These are phyloP conservation scores for Latrodectus geometricus DNA, from an alignment of 1,140 invertebrate species.

Conservation along the genomic window DNA sequence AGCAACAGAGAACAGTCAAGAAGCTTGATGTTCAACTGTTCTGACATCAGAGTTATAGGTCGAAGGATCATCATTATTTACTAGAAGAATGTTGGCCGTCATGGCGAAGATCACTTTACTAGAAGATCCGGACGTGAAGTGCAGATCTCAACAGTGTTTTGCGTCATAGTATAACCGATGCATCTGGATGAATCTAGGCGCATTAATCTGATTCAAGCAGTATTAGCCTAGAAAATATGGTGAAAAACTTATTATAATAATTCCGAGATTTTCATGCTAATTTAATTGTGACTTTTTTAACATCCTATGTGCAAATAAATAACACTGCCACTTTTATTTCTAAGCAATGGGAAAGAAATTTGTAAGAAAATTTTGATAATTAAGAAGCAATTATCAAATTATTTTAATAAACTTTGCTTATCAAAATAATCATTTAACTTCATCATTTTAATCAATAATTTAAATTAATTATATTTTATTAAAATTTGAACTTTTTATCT, in stretches of 20 bases:
- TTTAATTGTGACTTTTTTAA: no score
- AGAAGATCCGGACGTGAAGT: conserved; percentile 32
- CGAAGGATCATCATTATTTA: conserved; percentile 30
- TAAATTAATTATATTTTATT: no score
- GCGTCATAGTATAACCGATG: conserved; percentile 21
- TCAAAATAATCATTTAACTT: no score
- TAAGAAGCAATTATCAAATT: no score
- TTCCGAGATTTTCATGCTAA: conserved; percentile 2
- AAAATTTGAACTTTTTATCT: no score
- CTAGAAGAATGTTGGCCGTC: conserved; percentile 39
- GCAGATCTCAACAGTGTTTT: conserved; percentile 25
- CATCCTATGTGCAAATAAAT: no score
- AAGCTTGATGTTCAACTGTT: background rate
- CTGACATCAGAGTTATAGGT: background rate
- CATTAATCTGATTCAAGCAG: conserved; percentile 54
- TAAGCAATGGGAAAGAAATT: no score
- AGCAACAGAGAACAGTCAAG: background rate
- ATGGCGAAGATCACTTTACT: conserved; percentile 37
- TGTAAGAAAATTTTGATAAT: no score
- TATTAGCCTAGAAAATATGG: conserved; percentile 60
- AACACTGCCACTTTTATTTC: no score
- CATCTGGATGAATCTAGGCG: conserved; percentile 53
- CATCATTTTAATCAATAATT: no score
- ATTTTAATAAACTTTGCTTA: no score
- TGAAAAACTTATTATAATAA: conserved; percentile 55